Base-by-base conservation (phyloP, 2,888 invertebrate genomes). In the Limnephilus rhombicus region DNA sequence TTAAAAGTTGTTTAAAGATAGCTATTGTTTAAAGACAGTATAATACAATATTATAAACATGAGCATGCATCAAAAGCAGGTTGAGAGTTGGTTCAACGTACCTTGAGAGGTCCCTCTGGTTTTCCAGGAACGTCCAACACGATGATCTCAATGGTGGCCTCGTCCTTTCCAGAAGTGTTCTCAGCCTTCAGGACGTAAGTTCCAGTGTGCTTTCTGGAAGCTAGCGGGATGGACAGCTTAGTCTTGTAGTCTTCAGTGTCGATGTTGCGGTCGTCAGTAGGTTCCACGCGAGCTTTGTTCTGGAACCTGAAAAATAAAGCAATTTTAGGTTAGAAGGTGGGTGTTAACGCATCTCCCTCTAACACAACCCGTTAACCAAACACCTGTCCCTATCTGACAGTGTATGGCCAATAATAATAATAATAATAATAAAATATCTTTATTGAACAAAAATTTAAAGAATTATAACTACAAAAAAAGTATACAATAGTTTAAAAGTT, bases 61-160 rank as follows among this genome's bases (percentile, higher is more conserved):
- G 7, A n/a, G 24, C 7, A 2, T 24, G 68, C 24, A 68, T 9
- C n/a, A 7, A 5, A 68, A 24, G 53, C 3, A 9, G 80, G 18
- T 18, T 29, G 2, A 68, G 2, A 68, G n/a, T 68, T 68, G 24
- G 5, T 68, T 68, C 24, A 13, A 80, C 83, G 94, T 91, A 98
- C 97, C 96, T 98, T 98, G 41, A 99, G 96, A 15, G 99, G 99
- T 93, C 99, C 99, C 95, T 99, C 98, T 80, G 99, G 99, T 94
- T 98, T 98, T n/a, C 97, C 97, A 2, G 99, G 99, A 94, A 98
- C 98, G 94, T 98, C 99, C 90, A 99, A 95, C 0, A 99, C 98
- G 92, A 97, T 98, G 31, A 99, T 96, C 94, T 98, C 98, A 92
- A 99, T 97, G 41, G 97, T 97, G 0, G 98, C 99, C 94, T 99